These are phyloP conservation scores for Trachemys scripta DNA, from an alignment of 2,113 vertebrate genomes.

Conservation along the genomic window DNA sequence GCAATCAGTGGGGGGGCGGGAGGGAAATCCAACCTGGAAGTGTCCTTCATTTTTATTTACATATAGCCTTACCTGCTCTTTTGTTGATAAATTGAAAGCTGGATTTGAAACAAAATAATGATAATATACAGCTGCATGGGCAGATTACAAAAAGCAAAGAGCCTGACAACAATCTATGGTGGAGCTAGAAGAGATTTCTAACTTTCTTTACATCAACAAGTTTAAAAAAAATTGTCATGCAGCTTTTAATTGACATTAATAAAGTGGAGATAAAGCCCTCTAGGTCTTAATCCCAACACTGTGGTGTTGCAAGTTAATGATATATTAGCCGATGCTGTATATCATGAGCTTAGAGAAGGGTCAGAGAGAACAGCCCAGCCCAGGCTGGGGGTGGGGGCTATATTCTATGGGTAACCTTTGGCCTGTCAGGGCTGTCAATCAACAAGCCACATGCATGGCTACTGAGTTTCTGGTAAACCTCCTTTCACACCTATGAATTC, in stretches of 20 bases:
- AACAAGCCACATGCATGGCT: constrained; percentile 16
- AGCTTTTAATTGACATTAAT: constrained; percentile 79
- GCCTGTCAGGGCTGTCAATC: constrained; percentile 63
- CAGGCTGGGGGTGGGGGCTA: constrained; percentile 58
- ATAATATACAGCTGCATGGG: constrained; percentile 72
- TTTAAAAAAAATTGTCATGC: constrained; percentile 61
- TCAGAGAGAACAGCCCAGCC: constrained; percentile 66
- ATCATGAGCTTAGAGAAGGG: constrained; percentile 59
- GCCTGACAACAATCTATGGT: constrained; percentile 67
- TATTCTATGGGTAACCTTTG: constrained; percentile 64
- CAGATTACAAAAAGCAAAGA: constrained; percentile 66
- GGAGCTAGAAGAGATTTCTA: constrained; percentile 42
- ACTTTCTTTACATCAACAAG: constrained; percentile 73
- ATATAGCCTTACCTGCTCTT: constrained; percentile 67
- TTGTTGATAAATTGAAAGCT: constrained; percentile 76
- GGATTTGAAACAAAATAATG: constrained; percentile 70
- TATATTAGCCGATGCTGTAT: constrained; percentile 66
- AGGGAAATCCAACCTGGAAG: constrained; percentile 59
- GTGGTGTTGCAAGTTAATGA: constrained; percentile 71
- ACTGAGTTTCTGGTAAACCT: constrained; percentile 31
- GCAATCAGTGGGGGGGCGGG: constrained; percentile 1
- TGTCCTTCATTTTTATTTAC: constrained; percentile 76
- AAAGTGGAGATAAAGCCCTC: constrained; percentile 72
- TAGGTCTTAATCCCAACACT: constrained; percentile 71
- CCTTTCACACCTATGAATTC: constrained; percentile 63